Base-by-base conservation (phyloP, 2,113 vertebrate genomes). In the Catharus fuscescens region DNA sequence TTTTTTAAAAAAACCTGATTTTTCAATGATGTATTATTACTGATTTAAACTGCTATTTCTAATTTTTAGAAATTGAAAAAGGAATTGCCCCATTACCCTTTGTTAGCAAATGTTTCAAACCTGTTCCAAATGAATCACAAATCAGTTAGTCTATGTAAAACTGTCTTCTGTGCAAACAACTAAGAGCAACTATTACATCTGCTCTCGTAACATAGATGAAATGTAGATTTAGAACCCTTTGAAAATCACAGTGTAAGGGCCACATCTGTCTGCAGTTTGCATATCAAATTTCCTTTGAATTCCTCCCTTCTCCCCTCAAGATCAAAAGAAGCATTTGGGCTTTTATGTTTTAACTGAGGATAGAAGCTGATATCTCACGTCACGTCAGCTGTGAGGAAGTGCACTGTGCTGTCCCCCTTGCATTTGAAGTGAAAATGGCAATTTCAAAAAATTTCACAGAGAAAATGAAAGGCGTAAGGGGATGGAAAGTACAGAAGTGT, bases 401-500 rank as follows among this genome's bases (percentile, higher is more conserved):
- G 47, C 71, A 48, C 81, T 77, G 54, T 77, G 47, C 70, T 88
- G 15, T 48, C 83, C 59, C 24, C n/a, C 32, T 77, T 83, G 47
- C 90, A 95, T 95, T 93, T 95, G 90, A 96, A 94, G 79, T 86
- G 90, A 88, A 96, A 96, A 93, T 92, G 74, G 79, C 87, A 94
- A 95, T 97, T 95, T 94, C 66, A 82, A 91, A 81, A 66, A 90
- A 95, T 95, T 95, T 96, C 85, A 94, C 81, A 83, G 71, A 72
- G 54, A 89, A 95, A 97, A 94, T 91, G 56, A 92, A 88, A 91
- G 44, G 25, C 77, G 38, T 48, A 70, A 88, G 21, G 42, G 29
- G 21, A 80, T 82, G 54, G 34, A 85, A 92, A 77, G 45, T 42
- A 80, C 28, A 85, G 61, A 95, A 92, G 13, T 90, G 50, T 53